phyloP scores from a whole-genome alignment of 2,888 invertebrate species.

The Coelopa pilipes region DNA sequence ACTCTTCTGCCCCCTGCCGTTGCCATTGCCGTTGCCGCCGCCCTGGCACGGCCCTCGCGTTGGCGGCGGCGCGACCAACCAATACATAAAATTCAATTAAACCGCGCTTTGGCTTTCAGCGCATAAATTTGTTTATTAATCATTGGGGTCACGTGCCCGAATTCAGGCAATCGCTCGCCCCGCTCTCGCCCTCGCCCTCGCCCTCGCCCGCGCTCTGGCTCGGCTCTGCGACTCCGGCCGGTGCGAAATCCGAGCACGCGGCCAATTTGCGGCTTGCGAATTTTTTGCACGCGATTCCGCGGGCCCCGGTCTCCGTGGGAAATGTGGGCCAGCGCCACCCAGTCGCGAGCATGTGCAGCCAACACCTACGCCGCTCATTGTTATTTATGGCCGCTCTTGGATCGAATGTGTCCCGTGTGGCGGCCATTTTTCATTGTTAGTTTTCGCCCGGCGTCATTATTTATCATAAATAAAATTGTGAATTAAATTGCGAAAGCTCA shows the following conservation, averaged over 20 bases:
- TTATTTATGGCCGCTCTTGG: constrained; percentile 40
- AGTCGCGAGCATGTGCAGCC: constrained; percentile 10
- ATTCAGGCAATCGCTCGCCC: background rate
- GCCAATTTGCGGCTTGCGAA: constrained; percentile 23
- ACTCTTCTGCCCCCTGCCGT: too few relatives aligned
- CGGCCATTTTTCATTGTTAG: constrained; percentile 40
- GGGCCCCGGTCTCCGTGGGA: background rate
- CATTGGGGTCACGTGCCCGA: constrained; percentile 22
- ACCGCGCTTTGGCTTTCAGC: constrained; percentile 4
- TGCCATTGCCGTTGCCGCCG: too few relatives aligned
- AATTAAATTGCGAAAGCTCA: background rate
- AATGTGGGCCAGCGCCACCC: background rate
- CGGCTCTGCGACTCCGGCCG: too few relatives aligned
- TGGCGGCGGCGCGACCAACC: too few relatives aligned
- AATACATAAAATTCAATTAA: too few relatives aligned
- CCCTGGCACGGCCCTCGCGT: too few relatives aligned
- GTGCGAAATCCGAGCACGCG: constrained; percentile 14
- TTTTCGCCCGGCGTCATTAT: background rate
- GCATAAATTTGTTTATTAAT: constrained; percentile 25
- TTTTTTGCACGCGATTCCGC: constrained; percentile 39
- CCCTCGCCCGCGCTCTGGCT: too few relatives aligned
- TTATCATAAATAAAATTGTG: constrained; percentile 3
- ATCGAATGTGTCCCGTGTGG: constrained; percentile 39
- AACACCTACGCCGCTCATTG: constrained; percentile 24
- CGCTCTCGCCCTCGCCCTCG: background rate